phyloP scores from a whole-genome alignment of 2,797 vertebrate species.

The Cirrhinus mrigala region DNA sequence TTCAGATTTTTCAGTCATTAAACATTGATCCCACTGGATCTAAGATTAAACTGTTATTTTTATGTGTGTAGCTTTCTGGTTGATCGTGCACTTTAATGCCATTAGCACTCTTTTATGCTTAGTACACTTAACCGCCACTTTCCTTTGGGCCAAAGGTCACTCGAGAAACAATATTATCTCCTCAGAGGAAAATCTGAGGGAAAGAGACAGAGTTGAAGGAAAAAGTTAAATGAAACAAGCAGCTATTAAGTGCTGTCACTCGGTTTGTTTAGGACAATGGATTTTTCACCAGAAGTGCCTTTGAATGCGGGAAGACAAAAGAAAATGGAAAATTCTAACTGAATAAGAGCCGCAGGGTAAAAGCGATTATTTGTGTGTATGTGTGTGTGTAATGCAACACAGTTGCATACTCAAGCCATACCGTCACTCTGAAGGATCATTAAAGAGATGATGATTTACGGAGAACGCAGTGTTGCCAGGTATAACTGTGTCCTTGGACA shows the following conservation, averaged over 20 bases:
- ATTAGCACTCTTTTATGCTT: neutral
- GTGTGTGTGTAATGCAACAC: slow-evolving; percentile 8
- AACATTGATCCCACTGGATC: slow-evolving; percentile 21
- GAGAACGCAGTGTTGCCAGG: slow-evolving; percentile 27
- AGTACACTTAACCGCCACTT: neutral
- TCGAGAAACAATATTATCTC: neutral
- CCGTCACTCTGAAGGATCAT: slow-evolving; percentile 45
- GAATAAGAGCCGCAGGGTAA: slow-evolving; percentile 30
- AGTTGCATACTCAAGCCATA: slow-evolving; percentile 8
- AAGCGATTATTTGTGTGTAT: neutral
- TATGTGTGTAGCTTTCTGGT: slow-evolving; percentile 50
- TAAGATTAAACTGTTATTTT: slow-evolving; percentile 28
- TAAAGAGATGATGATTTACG: slow-evolving; percentile 45
- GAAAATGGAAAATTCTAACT: slow-evolving; percentile 49
- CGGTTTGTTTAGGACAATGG: slow-evolving; percentile 18
- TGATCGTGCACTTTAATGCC: neutral
- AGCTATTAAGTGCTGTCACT: slow-evolving; percentile 7
- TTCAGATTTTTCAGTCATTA: slow-evolving; percentile 9
- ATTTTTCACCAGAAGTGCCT: slow-evolving; percentile 26
- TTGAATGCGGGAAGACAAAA: neutral
- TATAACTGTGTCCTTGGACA: slow-evolving; percentile 45
- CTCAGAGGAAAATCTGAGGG: neutral
- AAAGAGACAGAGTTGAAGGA: neutral
- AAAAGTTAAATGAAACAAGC: slow-evolving; percentile 1
- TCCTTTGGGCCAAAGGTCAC: slow-evolving; percentile 36